Evolutionary conservation across 2,113 vertebrate genomes (phyloP).

Genomic region (Lepisosteus osseus): DNA sequence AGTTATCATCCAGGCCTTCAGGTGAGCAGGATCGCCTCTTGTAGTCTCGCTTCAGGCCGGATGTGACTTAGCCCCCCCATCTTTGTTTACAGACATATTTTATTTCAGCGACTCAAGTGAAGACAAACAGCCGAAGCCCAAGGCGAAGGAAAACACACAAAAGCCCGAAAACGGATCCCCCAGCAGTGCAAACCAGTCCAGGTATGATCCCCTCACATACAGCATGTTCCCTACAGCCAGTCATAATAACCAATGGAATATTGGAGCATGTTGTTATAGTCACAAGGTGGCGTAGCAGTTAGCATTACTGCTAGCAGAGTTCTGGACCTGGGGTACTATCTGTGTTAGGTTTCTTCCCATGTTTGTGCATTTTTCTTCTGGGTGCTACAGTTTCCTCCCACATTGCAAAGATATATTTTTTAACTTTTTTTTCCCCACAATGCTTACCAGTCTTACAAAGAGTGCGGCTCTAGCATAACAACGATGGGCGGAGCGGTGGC

Average conservation of each 20-base stretch:
- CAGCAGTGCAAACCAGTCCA: slow-evolving; percentile 49
- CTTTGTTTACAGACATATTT: slow-evolving; percentile 1
- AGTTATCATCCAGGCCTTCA: slow-evolving; percentile 91
- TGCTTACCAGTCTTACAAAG: too few species aligned
- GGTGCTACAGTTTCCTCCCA: too few species aligned
- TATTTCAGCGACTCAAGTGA: slow-evolving; percentile 82
- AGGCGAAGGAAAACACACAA: slow-evolving; percentile 68
- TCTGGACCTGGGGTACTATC: too few species aligned
- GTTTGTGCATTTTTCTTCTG: too few species aligned
- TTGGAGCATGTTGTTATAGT: too few species aligned
- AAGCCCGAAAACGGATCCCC: slow-evolving; percentile 67
- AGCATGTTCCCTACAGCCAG: not conserved
- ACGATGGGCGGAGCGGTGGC: too few species aligned
- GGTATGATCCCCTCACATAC: slow-evolving; percentile 36
- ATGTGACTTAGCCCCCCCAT: not conserved
- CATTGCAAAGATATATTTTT: too few species aligned
- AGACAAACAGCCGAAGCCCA: slow-evolving; percentile 70
- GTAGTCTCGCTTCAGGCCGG: not conserved
- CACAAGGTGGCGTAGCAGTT: too few species aligned
- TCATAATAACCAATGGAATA: not conserved
- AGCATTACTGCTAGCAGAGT: too few species aligned
- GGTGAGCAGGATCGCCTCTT: slow-evolving; percentile 50
- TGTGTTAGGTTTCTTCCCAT: too few species aligned
- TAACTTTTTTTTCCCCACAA: too few species aligned
- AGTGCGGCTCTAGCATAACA: too few species aligned